A percentile compares a stretch with the other conserved stretches of the same genome.
Evolutionary conservation across 1,140 invertebrate species (phyloP).

Genomic region (Orussus abietinus): DNA sequence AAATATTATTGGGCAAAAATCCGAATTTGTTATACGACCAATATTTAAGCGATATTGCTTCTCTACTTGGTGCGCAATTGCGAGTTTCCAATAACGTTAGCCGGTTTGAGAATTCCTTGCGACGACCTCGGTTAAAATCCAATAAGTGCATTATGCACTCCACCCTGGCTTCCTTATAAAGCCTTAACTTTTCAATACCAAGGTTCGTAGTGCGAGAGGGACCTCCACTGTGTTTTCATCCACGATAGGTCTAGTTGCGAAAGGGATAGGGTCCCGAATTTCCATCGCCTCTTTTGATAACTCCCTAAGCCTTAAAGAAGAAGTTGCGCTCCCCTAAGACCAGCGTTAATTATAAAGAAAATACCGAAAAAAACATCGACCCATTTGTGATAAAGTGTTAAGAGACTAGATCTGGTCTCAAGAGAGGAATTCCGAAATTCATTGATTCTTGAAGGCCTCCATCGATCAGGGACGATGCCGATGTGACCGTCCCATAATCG

Average conservation of each 20-base stretch:
- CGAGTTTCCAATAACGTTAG: no score
- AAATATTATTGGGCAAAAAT: no score
- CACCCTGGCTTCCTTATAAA: conserved; percentile 43
- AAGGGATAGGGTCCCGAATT: conserved; percentile 1
- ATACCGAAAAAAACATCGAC: conserved; percentile 12
- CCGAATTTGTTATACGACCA: no score
- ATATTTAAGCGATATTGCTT: no score
- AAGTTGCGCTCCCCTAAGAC: no score
- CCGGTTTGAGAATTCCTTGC: no score
- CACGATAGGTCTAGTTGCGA: neutral
- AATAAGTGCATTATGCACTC: no score
- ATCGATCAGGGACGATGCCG: conserved; percentile 1
- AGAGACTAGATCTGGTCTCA: conserved; percentile 1
- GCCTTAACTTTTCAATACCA: conserved; percentile 40
- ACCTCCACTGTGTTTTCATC: neutral
- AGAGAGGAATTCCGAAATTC: neutral
- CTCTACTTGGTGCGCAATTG: no score
- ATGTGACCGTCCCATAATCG: no score
- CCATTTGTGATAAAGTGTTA: conserved; percentile 1
- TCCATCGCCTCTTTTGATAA: no score
- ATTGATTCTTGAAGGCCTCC: neutral
- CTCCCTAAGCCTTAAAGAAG: no score
- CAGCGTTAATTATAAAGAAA: neutral
- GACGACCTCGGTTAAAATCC: no score
- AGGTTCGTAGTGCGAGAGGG: conserved; percentile 29